These are phyloP conservation scores for Noctua comes DNA, from an alignment of 2,888 invertebrate species.

Conservation along the genomic window DNA sequence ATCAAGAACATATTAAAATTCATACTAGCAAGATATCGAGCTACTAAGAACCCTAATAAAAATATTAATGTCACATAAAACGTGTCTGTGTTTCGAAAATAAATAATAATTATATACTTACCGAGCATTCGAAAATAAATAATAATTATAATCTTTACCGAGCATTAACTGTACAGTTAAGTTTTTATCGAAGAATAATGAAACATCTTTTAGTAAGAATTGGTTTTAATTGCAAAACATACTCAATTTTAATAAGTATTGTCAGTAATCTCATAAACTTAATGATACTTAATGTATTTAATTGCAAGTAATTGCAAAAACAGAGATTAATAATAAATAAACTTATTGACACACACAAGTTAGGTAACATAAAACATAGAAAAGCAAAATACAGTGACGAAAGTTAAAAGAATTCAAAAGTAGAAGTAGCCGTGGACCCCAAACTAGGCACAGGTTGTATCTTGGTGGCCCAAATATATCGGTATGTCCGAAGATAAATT, in stretches of 20 bases:
- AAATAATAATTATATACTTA: background rate
- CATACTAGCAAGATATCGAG: too few species aligned
- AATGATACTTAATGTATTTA: constrained; percentile 16
- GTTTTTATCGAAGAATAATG: background rate
- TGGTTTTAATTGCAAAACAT: background rate
- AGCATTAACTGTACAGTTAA: background rate
- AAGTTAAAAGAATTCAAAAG: too few species aligned
- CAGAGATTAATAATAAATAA: background rate
- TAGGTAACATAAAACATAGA: background rate
- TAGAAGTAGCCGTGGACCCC: too few species aligned
- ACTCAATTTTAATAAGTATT: constrained; percentile 5
- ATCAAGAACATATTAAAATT: too few species aligned
- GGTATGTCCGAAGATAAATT: background rate
- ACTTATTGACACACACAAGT: background rate
- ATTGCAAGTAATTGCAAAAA: constrained; percentile 16
- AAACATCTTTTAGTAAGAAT: background rate
- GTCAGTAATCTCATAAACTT: constrained; percentile 5
- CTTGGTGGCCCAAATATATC: background rate
- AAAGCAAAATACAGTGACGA: background rate
- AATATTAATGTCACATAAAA: background rate
- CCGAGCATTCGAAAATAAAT: background rate
- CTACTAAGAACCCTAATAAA: background rate
- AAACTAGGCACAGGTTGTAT: background rate
- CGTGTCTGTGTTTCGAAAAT: constrained; percentile 5
- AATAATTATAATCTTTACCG: background rate